A percentile compares a stretch with the other conserved stretches of the same genome.
phyloP scores from a whole-genome alignment of 2,113 vertebrate genomes.

The Ciconia stormi region DNA sequence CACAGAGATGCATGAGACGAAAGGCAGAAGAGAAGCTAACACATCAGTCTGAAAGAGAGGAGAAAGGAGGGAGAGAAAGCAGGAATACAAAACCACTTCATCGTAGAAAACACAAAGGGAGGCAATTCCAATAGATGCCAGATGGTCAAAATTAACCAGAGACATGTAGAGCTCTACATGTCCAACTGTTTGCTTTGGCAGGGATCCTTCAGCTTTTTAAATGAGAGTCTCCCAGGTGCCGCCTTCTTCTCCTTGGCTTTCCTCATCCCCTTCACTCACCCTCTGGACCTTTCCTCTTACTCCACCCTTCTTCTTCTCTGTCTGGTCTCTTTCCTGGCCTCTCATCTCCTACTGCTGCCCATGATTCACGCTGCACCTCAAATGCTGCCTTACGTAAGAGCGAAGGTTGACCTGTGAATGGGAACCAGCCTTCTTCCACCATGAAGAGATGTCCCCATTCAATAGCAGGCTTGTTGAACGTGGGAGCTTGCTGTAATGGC shows the following conservation, averaged over 20 bases:
- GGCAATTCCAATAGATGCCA: conserved; percentile 42
- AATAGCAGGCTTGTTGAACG: rapidly evolving
- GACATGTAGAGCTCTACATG: not conserved
- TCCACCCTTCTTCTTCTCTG: not conserved
- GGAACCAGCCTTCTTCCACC: not conserved
- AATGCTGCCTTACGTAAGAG: rapidly evolving
- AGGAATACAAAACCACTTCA: not conserved
- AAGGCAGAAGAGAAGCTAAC: not conserved
- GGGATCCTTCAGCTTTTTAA: not conserved
- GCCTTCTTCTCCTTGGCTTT: not conserved
- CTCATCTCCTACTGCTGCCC: not conserved
- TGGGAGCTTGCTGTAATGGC: not conserved
- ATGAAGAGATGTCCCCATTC: rapidly evolving
- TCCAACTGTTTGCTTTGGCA: conserved; percentile 67
- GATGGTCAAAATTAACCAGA: conserved; percentile 55
- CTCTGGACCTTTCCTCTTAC: not conserved
- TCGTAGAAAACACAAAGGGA: not conserved
- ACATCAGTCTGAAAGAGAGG: not conserved
- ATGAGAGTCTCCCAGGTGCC: not conserved
- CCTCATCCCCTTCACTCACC: not conserved
- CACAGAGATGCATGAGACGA: rapidly evolving
- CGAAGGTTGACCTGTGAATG: rapidly evolving
- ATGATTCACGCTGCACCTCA: rapidly evolving
- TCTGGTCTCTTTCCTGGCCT: not conserved
- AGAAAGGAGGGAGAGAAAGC: not conserved